Evolutionary conservation across 2,888 invertebrate species (phyloP).

Genomic region (Conops quadrifasciatus): DNA sequence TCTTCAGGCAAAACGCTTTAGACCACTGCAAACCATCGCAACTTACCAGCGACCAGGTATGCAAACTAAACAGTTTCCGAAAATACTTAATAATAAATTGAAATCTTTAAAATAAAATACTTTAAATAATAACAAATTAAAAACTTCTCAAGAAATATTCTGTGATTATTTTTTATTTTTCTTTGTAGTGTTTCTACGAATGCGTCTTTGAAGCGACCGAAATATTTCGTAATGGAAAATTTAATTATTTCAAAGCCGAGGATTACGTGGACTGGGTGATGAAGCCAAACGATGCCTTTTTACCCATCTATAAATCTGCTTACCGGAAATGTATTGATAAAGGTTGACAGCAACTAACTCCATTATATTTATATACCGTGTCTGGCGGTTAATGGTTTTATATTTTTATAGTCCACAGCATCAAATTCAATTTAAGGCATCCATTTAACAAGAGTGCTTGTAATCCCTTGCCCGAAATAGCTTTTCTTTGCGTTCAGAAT

Average conservation of each 20-base stretch:
- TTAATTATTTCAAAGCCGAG: constrained; percentile 33
- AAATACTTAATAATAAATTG: background rate
- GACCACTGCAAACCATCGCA: constrained; percentile 29
- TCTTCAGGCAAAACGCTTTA: constrained; percentile 33
- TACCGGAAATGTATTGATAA: constrained; percentile 38
- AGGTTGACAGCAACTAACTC: constrained; percentile 27
- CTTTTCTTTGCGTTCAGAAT: constrained; percentile 38
- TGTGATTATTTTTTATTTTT: background rate
- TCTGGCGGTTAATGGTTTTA: background rate
- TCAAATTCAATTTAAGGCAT: constrained; percentile 23
- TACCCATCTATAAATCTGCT: constrained; percentile 36
- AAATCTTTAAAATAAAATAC: background rate
- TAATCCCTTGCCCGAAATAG: constrained; percentile 39
- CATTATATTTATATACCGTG: too few species aligned
- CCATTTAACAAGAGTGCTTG: constrained; percentile 30
- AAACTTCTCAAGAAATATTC: too few species aligned
- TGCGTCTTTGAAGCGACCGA: constrained; percentile 37
- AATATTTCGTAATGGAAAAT: constrained; percentile 36
- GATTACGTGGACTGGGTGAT: constrained; percentile 38
- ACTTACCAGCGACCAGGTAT: constrained; percentile 28
- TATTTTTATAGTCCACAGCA: constrained; percentile 23
- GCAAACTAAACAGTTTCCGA: background rate
- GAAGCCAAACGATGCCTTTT: constrained; percentile 29
- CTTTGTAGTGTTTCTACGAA: constrained; percentile 37
- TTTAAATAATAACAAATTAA: too few species aligned